Evolutionary conservation across 1,140 invertebrate genomes (phyloP).

Genomic region (Panagrolaimus sp.): DNA sequence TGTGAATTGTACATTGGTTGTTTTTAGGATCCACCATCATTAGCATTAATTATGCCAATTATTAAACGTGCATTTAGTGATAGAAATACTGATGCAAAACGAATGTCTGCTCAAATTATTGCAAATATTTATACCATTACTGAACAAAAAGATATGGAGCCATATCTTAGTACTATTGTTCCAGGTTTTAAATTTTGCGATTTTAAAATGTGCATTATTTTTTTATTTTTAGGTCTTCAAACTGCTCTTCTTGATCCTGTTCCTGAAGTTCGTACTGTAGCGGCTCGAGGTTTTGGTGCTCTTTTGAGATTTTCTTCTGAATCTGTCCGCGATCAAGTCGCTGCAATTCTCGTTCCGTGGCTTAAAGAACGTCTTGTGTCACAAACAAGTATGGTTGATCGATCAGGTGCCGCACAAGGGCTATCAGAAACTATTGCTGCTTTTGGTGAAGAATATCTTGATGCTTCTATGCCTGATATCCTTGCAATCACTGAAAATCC

Average conservation of each 20-base stretch:
- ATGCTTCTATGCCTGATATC: constrained; percentile 96
- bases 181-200: constrained; percentile 65
- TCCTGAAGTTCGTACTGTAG: constrained; percentile 86
- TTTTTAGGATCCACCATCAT: constrained; percentile 77
- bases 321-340: constrained; percentile 32
- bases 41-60: constrained; percentile 97
- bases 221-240: constrained; percentile 65
- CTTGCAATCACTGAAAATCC: constrained; percentile 79
- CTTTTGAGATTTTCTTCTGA: constrained; percentile 87
- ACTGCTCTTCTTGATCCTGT: constrained; percentile 92
- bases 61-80: constrained; percentile 93
- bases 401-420: constrained; percentile 92
- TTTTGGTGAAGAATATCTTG: constrained; percentile 84
- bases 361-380: constrained; percentile 96
- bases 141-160: constrained; percentile 93
- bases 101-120: constrained; percentile 96
- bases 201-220: too few species aligned
- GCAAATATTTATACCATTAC: constrained; percentile 99
- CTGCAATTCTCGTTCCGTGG: constrained; percentile 71
- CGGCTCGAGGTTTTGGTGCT: constrained; percentile 84
- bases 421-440: constrained; percentile 79
- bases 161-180: constrained; percentile 91
- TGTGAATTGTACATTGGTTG: too few species aligned
- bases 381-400: constrained; percentile 85
- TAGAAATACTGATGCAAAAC: constrained; percentile 88